These are phyloP conservation scores for Lithobius niger DNA, from an alignment of 1,140 invertebrate species.

Conservation along the genomic window DNA sequence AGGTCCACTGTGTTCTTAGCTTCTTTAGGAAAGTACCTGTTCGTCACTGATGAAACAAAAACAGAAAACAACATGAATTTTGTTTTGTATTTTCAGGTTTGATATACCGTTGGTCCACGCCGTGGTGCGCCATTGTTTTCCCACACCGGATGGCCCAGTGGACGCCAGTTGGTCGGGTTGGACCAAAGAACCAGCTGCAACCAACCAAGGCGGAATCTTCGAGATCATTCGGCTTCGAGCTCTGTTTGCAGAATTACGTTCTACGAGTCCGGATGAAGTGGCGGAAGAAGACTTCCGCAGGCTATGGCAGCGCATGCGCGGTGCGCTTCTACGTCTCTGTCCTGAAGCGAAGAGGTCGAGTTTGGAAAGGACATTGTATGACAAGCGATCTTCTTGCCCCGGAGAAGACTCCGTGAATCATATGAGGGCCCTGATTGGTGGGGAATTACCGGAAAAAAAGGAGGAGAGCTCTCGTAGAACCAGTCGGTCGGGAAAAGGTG, in stretches of 20 bases:
- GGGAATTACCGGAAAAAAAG: not conserved
- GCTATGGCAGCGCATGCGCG: not conserved
- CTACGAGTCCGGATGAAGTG: conserved; percentile 3
- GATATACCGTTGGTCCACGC: conserved; percentile 1
- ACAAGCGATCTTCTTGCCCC: not conserved
- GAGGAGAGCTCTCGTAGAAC: not conserved
- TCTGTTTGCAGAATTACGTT: conserved; percentile 1
- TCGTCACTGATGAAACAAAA: too few species aligned
- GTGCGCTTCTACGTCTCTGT: not conserved
- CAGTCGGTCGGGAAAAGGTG: not conserved
- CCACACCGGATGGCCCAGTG: not conserved
- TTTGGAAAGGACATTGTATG: not conserved
- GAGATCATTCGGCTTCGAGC: conserved; percentile 4
- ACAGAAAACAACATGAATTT: too few species aligned
- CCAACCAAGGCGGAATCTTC: not conserved
- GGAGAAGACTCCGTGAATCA: not conserved
- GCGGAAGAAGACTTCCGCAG: conserved; percentile 3
- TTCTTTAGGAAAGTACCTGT: too few species aligned
- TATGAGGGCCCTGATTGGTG: not conserved
- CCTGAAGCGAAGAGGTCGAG: not conserved
- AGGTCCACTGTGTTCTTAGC: too few species aligned
- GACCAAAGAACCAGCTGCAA: conserved; percentile 1
- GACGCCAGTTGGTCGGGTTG: not conserved
- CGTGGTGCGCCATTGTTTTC: not conserved
- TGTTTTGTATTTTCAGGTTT: conserved; percentile 3